phyloP scores from a whole-genome alignment of 2,888 invertebrate species.

The Pantelozetes paolii region DNA sequence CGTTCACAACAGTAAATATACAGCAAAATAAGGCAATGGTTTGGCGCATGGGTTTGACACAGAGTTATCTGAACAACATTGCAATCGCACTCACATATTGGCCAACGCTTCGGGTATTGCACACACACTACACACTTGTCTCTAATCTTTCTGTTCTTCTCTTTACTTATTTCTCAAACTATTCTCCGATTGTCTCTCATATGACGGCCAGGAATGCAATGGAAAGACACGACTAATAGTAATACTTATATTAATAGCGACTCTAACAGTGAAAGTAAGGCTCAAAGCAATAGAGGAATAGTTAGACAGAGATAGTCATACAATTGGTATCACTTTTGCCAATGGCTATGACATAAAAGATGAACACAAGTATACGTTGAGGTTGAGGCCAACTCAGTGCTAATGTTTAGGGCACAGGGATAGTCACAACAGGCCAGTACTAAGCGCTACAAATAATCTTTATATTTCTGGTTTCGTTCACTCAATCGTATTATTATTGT shows the following conservation, averaged over 20 bases:
- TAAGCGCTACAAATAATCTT: background rate
- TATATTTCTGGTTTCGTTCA: background rate
- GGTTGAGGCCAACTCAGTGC: background rate
- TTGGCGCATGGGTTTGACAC: background rate
- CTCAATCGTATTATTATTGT: background rate
- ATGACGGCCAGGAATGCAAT: background rate
- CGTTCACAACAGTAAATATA: background rate
- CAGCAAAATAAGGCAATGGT: background rate
- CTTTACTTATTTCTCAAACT: background rate
- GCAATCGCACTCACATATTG: background rate
- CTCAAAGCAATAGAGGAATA: background rate
- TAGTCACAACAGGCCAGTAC: background rate
- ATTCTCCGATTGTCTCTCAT: background rate
- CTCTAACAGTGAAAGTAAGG: background rate
- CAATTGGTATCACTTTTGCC: slow-evolving; percentile 7
- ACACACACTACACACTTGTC: background rate
- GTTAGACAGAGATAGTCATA: background rate
- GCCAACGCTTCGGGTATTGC: background rate
- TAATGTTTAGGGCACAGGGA: background rate
- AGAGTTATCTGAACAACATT: background rate
- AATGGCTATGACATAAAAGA: slow-evolving; percentile 13
- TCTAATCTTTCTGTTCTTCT: background rate
- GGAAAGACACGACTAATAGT: background rate
- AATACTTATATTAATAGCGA: background rate
- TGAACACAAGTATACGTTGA: background rate